Conservation (phyloP, 2,888 invertebrate genomes). For the Agonopterix subpropinquella region DNA sequence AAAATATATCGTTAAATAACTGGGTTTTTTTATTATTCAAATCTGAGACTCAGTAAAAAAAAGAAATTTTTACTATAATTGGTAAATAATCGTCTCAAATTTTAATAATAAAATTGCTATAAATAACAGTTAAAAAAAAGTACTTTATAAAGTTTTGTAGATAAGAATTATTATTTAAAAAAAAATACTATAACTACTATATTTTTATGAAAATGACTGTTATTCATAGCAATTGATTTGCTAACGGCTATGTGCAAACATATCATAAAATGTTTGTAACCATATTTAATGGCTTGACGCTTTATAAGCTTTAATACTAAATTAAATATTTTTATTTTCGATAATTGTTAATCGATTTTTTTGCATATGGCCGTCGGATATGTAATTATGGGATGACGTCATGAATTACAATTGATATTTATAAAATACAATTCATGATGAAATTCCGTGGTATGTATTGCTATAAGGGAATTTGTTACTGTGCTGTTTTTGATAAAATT, state of each 20-base stretch:
- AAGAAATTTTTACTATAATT: not conserved
- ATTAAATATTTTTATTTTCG: not conserved
- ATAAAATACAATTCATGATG: slow-evolving; percentile 22
- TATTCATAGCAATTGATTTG: slow-evolving; percentile 4
- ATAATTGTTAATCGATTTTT: not conserved
- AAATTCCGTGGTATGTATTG: slow-evolving; percentile 17
- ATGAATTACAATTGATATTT: slow-evolving; percentile 28
- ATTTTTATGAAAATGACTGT: slow-evolving; percentile 1
- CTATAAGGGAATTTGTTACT: slow-evolving; percentile 16
- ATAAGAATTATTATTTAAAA: not conserved
- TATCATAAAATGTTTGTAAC: not conserved
- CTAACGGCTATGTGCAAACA: slow-evolving; percentile 9
- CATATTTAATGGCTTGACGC: not conserved
- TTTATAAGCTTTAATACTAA: not conserved
- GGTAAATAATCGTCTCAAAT: not conserved
- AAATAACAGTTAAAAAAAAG: not conserved
- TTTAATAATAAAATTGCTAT: not conserved
- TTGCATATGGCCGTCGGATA: slow-evolving; percentile 14
- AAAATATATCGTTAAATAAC: not conserved
- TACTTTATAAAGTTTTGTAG: not conserved
- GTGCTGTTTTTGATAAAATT: slow-evolving; percentile 3
- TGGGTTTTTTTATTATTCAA: not conserved
- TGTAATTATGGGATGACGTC: slow-evolving; percentile 24
- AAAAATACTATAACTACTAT: too few species aligned
- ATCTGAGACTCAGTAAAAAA: not conserved